phyloP scores from a whole-genome alignment of 2,888 invertebrate species.

The Mythimna loreyi region DNA sequence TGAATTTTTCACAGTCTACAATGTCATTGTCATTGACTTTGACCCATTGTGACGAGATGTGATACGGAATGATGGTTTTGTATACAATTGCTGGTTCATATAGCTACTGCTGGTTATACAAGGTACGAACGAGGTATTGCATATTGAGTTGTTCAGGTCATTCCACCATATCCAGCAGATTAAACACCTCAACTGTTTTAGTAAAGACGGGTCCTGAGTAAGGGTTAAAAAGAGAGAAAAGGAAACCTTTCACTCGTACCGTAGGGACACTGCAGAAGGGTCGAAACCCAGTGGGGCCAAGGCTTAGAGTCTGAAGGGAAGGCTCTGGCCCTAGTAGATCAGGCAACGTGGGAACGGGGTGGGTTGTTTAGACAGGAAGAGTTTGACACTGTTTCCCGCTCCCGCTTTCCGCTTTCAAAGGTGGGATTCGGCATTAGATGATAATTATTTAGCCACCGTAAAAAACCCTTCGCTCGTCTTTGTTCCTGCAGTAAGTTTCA shows the following conservation, averaged over 20 bases:
- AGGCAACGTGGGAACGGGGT: no score
- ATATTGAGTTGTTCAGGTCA: not conserved
- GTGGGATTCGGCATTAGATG: no score
- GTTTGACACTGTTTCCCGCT: no score
- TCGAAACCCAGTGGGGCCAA: no score
- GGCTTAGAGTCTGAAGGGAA: no score
- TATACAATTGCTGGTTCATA: conserved; percentile 6
- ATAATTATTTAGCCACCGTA: no score
- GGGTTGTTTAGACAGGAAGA: no score
- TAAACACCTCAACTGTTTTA: not conserved
- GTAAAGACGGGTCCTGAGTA: not conserved
- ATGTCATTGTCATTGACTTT: conserved; percentile 55
- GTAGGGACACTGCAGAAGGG: no score
- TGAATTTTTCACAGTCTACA: conserved; percentile 46
- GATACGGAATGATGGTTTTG: conserved; percentile 26
- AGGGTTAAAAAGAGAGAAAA: not conserved
- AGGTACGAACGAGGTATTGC: not conserved
- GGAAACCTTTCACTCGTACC: not conserved
- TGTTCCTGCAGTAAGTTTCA: not conserved
- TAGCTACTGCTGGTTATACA: not conserved
- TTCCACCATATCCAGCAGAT: not conserved
- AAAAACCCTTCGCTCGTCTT: not conserved
- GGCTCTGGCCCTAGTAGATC: no score
- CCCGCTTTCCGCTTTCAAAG: no score
- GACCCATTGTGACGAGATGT: conserved; percentile 46